Evolutionary conservation across 2,113 vertebrate species (phyloP).

Genomic region (Microcebus griseorufus): DNA sequence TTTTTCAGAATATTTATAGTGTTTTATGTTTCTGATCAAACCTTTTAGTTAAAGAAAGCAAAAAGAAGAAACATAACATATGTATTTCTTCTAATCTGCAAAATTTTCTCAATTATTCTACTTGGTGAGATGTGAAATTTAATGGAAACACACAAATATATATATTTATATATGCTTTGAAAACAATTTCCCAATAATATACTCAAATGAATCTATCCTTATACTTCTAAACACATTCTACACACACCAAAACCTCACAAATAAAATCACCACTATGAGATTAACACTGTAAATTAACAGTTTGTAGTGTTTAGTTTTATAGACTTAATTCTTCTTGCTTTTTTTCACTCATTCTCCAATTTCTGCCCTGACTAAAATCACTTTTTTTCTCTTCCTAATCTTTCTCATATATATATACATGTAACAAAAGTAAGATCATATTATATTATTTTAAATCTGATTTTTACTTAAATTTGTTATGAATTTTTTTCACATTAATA

Average conservation of each 20-base stretch:
- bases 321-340: background rate
- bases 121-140: background rate
- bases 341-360: background rate
- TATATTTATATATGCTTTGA: background rate
- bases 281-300: background rate
- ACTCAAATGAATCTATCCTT: background rate
- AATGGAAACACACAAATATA: background rate
- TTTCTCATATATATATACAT: background rate
- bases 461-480: background rate
- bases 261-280: background rate
- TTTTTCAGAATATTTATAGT: slow-evolving; percentile 4
- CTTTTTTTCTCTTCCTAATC: background rate
- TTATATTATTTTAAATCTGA: background rate
- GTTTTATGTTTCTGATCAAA: background rate
- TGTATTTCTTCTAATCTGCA: background rate
- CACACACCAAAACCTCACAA: background rate
- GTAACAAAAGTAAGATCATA: background rate
- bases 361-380: background rate
- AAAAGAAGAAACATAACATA: background rate
- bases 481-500: background rate
- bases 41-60: slow-evolving; percentile 10
- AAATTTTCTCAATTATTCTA: background rate
- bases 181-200: background rate
- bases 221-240: background rate
- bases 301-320: background rate